Evolutionary conservation across 2,113 vertebrate genomes (phyloP).

Genomic region (Bufo gargarizans): DNA sequence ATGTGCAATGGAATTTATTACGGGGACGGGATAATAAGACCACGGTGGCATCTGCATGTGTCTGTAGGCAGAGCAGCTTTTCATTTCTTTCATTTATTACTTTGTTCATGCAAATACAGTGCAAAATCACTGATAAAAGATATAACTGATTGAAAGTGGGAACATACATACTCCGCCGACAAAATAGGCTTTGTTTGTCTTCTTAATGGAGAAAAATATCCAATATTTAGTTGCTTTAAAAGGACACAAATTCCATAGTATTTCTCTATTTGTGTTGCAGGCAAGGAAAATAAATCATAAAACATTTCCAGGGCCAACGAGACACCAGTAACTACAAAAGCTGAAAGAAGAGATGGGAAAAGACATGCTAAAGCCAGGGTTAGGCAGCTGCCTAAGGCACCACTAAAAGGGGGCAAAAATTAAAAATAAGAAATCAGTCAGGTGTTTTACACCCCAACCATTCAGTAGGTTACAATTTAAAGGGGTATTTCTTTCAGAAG

Average conservation of each 20-base stretch:
- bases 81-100: conserved; percentile 55
- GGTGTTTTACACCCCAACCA: too few relatives aligned
- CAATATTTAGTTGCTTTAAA: conserved; percentile 34
- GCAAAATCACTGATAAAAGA: conserved; percentile 50
- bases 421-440: too few relatives aligned
- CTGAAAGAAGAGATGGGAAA: neutral
- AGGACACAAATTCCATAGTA: conserved; percentile 1
- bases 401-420: too few relatives aligned
- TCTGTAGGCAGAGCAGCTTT: conserved; percentile 41
- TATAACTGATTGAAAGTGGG: conserved; percentile 31
- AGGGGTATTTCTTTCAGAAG: too few relatives aligned
- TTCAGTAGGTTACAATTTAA: too few relatives aligned
- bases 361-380: neutral
- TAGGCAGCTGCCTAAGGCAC: neutral
- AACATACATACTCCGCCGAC: neutral
- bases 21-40: conserved; percentile 36
- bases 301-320: neutral
- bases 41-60: conserved; percentile 40
- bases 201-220: conserved; percentile 32
- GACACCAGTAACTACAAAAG: neutral
- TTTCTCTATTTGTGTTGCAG: neutral
- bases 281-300: neutral
- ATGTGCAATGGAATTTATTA: conserved; percentile 55
- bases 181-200: conserved; percentile 17
- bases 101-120: conserved; percentile 49